Evolutionary conservation across 2,888 invertebrate species (phyloP).

Genomic region (Bellardia pandia): DNA sequence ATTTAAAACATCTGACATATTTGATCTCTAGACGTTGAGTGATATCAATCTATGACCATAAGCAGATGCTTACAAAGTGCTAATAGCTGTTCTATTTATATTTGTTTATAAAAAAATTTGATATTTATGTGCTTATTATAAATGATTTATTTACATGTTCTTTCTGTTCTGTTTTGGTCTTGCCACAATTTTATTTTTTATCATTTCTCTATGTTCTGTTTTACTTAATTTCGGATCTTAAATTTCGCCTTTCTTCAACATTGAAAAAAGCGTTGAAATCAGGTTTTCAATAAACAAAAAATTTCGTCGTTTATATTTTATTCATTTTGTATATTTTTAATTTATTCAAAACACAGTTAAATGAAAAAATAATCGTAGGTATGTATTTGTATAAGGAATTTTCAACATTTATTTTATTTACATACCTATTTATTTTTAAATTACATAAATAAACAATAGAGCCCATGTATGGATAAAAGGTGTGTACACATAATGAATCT

Average conservation of each 20-base stretch:
- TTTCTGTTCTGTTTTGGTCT: constrained; percentile 56
- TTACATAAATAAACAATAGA: too few relatives aligned
- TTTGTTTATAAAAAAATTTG: not conserved
- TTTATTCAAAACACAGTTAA: constrained; percentile 20
- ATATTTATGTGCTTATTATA: not conserved
- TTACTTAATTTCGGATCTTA: constrained; percentile 25
- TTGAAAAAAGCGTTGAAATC: constrained; percentile 40
- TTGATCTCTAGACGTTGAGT: constrained; percentile 33
- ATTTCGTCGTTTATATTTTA: not conserved
- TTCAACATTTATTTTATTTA: not conserved
- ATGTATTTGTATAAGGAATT: not conserved
- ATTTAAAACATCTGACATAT: constrained; percentile 22
- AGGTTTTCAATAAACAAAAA: constrained; percentile 50
- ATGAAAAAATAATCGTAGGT: not conserved
- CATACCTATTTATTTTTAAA: not conserved
- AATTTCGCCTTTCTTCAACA: not conserved
- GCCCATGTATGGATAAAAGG: too few relatives aligned
- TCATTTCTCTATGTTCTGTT: constrained; percentile 23
- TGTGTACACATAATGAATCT: too few relatives aligned
- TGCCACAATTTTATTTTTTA: constrained; percentile 19
- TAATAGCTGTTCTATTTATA: constrained; percentile 14
- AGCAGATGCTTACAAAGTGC: constrained; percentile 13
- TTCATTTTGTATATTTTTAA: not conserved
- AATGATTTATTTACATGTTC: constrained; percentile 23
- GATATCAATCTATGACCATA: constrained; percentile 38